Evolutionary conservation across 2,888 invertebrate genomes (phyloP).

Genomic region (Oscheius onirici): DNA sequence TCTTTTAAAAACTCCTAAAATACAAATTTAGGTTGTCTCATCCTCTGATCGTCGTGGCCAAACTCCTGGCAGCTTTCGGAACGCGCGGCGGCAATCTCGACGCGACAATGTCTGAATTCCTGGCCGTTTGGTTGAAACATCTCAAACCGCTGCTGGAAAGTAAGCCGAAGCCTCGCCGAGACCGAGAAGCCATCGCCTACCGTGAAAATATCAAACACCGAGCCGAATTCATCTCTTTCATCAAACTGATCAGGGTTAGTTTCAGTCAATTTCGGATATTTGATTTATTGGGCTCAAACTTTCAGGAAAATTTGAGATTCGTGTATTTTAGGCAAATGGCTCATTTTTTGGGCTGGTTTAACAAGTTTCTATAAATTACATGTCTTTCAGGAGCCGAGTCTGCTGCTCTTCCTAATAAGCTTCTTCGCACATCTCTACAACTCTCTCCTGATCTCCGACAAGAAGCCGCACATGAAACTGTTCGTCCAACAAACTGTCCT

Average conservation of each 20-base stretch:
- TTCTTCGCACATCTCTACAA: constrained; percentile 40
- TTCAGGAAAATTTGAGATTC: no score
- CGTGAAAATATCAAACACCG: constrained; percentile 25
- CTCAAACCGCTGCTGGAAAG: constrained; percentile 16
- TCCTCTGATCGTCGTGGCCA: constrained; percentile 3
- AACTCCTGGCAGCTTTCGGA: constrained; percentile 29
- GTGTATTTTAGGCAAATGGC: no score
- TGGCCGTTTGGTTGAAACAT: background rate
- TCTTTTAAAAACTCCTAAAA: background rate
- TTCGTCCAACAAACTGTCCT: constrained; percentile 20
- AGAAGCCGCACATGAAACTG: constrained; percentile 26
- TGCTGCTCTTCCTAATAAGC: constrained; percentile 35
- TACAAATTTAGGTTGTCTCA: background rate
- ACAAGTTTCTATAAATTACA: no score
- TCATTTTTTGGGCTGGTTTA: no score
- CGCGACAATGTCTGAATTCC: constrained; percentile 5
- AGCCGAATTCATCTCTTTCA: constrained; percentile 28
- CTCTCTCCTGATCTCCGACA: constrained; percentile 6
- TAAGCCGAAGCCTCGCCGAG: background rate
- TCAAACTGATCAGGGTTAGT: constrained; percentile 10
- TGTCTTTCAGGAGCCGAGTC: constrained; percentile 14
- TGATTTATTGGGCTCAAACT: no score
- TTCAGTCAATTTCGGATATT: no score
- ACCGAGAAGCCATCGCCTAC: background rate
- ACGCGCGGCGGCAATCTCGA: background rate